Evolutionary conservation across 2,113 vertebrate genomes (phyloP), one percentile per base, ranked within the genome.

Genomic region (Pleuronectes platessa): DNA sequence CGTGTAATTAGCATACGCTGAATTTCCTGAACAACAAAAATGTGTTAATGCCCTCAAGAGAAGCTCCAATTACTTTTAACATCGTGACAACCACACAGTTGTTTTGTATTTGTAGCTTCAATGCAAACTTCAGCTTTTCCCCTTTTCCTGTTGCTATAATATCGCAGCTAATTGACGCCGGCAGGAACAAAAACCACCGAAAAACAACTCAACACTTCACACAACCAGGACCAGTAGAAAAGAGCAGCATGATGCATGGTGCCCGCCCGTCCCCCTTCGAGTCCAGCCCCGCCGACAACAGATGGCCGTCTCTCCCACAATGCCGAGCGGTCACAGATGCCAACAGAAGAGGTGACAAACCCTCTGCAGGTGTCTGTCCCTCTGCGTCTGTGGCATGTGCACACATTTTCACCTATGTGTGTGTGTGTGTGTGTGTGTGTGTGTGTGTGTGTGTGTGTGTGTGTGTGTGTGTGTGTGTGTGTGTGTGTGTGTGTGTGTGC

Each of bases 331-430:
- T 90, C 84, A 66, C 91, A 93, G 89, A 92, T 91, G 89, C 88
- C 88, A 91, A 85, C 84, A 88, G 84, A 90, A 82, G 86, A 90
- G 89, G 90, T 92, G 92, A 92, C 92, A 93, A 93, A 92, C 89
- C 88, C 86, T 89, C 90, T 84, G 90, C 90, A 93, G 92, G 92
- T 93, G 92, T 90, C 91, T 86, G 85, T 91, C 86, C 90, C 88
- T 87, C 75, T 82, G 87, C 64, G 81, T 83, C 77, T 61, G 1
- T 24, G 2, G 58, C 58, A 74, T 84, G 72, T 47, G 78, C 0
- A 14, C 17, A 4, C 5, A 45, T 67, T 37, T 63, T 13, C 71
- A 27, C 47, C 73, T 80, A 42, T 71, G 74, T 66, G 51, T 54
- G 51, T 10, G 8, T 76, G 82, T 51, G 76, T 42, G 71, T 42